phyloP scores from a whole-genome alignment of 2,797 vertebrate genomes.

The Tapirus indicus region DNA sequence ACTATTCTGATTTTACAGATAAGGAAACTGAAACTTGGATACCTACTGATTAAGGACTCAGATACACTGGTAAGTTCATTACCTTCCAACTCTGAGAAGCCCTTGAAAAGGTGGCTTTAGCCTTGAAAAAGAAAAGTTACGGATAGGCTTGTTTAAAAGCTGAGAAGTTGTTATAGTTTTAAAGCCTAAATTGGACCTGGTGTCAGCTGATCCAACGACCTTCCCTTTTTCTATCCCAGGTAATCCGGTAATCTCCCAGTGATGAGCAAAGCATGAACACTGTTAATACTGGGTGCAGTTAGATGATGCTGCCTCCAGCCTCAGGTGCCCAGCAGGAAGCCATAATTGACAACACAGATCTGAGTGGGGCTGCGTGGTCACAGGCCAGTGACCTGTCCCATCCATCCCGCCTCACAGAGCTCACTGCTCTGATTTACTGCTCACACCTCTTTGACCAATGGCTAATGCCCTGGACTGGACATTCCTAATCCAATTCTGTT shows the following conservation, averaged over 20 bases:
- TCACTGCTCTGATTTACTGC: background rate
- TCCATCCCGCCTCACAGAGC: background rate
- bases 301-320: background rate
- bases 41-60: background rate
- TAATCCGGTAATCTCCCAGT: conserved; percentile 76
- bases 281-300: conserved; percentile 73
- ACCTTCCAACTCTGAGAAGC: conserved; percentile 62
- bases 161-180: conserved; percentile 77
- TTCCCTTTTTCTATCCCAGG: conserved; percentile 74
- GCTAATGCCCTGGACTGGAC: background rate
- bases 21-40: conserved; percentile 47
- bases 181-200: conserved; percentile 79
- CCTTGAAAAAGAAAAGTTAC: conserved; percentile 75
- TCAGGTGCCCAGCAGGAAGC: conserved; percentile 30
- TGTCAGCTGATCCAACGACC: conserved; percentile 79
- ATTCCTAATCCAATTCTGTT: background rate
- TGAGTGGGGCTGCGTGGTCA: background rate
- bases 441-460: background rate
- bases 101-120: conserved; percentile 78
- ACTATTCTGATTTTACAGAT: conserved; percentile 26
- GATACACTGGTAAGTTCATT: conserved; percentile 28
- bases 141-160: conserved; percentile 73
- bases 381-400: background rate
- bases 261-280: conserved; percentile 69
- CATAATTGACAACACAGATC: conserved; percentile 2